phyloP scores from a whole-genome alignment of 1,140 invertebrate genomes.

The Lethrus apterus region DNA sequence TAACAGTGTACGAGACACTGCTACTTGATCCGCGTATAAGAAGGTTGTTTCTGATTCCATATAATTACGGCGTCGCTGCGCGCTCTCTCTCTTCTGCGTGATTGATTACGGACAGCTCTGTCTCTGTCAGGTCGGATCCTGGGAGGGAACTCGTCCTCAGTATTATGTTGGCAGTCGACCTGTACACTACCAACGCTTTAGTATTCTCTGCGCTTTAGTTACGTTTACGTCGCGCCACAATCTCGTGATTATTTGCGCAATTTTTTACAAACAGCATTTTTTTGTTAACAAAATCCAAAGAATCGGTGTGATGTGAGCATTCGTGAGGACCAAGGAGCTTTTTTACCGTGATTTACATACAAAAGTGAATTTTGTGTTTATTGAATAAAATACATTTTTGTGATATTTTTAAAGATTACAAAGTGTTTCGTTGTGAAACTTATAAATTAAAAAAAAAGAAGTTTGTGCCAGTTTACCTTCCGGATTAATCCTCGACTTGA shows the following conservation, averaged over 20 bases:
- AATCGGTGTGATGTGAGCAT: too few species aligned
- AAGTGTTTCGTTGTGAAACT: too few species aligned
- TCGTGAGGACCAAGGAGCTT: too few species aligned
- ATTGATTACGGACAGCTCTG: neutral
- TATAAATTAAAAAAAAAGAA: too few species aligned
- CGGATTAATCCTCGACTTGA: too few species aligned
- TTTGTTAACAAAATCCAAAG: too few species aligned
- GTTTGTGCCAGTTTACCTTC: too few species aligned
- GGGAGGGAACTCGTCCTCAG: constrained; percentile 1
- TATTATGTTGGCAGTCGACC: constrained; percentile 6
- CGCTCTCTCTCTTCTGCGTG: neutral
- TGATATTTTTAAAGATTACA: too few species aligned
- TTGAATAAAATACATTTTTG: constrained; percentile 7
- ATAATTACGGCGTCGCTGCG: neutral
- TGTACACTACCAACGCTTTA: constrained; percentile 2
- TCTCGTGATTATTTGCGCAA: too few species aligned
- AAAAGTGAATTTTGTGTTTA: too few species aligned
- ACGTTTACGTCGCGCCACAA: neutral
- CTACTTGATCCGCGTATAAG: constrained; percentile 12
- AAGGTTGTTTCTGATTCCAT: constrained; percentile 6
- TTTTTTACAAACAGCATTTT: too few species aligned
- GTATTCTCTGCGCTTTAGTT: constrained; percentile 8
- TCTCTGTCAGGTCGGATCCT: constrained; percentile 2
- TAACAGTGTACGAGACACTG: constrained; percentile 12
- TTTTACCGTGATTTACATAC: too few species aligned